These are phyloP conservation scores for Platerodrilus igneus DNA, from an alignment of 2,888 invertebrate species.

Conservation along the genomic window DNA sequence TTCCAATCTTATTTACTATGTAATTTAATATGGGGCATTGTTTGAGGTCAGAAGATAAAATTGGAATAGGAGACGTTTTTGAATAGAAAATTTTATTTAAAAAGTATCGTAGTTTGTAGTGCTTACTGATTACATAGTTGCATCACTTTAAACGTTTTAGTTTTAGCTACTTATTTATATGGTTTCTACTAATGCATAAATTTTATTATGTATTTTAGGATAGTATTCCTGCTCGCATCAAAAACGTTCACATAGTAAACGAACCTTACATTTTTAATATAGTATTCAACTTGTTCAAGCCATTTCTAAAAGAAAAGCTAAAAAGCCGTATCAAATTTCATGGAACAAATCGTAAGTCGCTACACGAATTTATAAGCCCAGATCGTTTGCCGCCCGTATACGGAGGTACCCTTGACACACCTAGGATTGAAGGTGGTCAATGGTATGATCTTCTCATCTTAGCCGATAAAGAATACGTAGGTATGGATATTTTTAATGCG, in stretches of 20 bases:
- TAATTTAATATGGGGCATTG: too few species aligned
- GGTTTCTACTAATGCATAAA: slow-evolving; percentile 7
- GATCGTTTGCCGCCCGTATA: slow-evolving; percentile 68
- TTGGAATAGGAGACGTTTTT: too few species aligned
- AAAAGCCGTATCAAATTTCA: slow-evolving; percentile 76
- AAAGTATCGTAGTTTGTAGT: too few species aligned
- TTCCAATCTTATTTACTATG: too few species aligned
- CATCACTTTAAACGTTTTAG: too few species aligned
- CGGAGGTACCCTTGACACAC: slow-evolving; percentile 67
- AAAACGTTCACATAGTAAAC: slow-evolving; percentile 83
- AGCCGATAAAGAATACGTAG: slow-evolving; percentile 70
- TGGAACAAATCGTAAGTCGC: slow-evolving; percentile 67
- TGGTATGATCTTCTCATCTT: slow-evolving; percentile 68
- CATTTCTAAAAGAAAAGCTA: slow-evolving; percentile 82
- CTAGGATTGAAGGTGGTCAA: slow-evolving; percentile 63
- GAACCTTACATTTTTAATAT: slow-evolving; percentile 88
- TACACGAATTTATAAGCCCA: slow-evolving; percentile 68
- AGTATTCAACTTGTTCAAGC: slow-evolving; percentile 84
- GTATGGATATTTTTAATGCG: slow-evolving; percentile 50
- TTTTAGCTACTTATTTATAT: neutral
- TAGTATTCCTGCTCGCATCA: slow-evolving; percentile 77
- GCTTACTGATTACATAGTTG: too few species aligned
- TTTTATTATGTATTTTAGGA: slow-evolving; percentile 62
- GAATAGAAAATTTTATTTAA: too few species aligned
- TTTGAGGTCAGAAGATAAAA: too few species aligned